Evolutionary conservation across 2,113 vertebrate genomes (phyloP).

Genomic region (Suncus etruscus): DNA sequence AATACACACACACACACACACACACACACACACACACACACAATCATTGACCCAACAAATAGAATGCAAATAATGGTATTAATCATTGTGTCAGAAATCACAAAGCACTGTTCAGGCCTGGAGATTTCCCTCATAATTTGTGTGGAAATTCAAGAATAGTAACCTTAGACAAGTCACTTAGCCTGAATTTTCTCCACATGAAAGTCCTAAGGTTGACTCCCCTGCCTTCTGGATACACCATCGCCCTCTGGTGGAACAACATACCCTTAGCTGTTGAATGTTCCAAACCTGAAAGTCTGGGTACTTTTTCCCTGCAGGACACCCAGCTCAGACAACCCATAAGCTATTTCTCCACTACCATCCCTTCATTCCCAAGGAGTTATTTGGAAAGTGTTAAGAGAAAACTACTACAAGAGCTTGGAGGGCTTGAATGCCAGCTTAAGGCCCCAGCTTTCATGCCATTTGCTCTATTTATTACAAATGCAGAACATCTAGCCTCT

Average conservation of each 20-base stretch:
- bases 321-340: not conserved
- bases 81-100: not conserved
- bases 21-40: not conserved
- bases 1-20: not conserved
- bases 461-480: constrained; percentile 27
- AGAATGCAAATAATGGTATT: not conserved
- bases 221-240: not conserved
- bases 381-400: not conserved
- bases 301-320: not conserved
- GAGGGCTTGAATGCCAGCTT: not conserved
- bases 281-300: not conserved
- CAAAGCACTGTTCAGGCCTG: not conserved
- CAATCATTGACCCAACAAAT: not conserved
- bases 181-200: not conserved
- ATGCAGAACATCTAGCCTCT: constrained; percentile 25
- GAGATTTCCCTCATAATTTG: no score
- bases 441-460: not conserved
- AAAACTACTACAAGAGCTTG: no score
- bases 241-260: not conserved
- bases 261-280: not conserved
- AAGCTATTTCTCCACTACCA: not conserved
- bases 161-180: constrained; percentile 13
- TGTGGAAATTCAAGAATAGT: not conserved
- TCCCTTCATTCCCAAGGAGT: not conserved
- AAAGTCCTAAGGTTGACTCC: not conserved